These are phyloP conservation scores for Oxycera nigricornis DNA, from an alignment of 2,888 invertebrate species.

Conservation along the genomic window DNA sequence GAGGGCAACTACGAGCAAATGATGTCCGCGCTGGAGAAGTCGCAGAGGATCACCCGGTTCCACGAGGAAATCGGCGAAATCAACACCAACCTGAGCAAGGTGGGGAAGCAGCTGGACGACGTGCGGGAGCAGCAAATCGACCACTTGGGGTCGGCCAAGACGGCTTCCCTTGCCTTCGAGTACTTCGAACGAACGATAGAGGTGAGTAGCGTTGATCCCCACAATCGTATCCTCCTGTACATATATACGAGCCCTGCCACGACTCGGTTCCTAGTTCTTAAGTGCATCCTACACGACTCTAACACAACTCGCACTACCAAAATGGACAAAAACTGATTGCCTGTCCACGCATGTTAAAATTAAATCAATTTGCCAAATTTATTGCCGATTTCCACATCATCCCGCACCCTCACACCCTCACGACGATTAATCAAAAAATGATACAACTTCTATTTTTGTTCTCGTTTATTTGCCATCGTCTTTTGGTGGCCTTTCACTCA, in stretches of 20 bases:
- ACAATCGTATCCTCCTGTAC: background rate
- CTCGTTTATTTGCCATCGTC: background rate
- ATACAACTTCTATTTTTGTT: constrained; percentile 21
- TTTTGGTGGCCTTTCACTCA: background rate
- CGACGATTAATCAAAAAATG: constrained; percentile 9
- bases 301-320: background rate
- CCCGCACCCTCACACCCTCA: background rate
- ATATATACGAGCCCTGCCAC: background rate
- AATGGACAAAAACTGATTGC: too few species aligned
- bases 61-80: constrained; percentile 74
- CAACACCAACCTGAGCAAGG: constrained; percentile 73
- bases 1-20: constrained; percentile 69
- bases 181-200: constrained; percentile 80
- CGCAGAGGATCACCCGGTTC: constrained; percentile 74
- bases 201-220: constrained; percentile 62
- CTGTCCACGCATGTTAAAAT: constrained; percentile 22
- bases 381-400: constrained; percentile 19
- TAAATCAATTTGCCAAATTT: background rate
- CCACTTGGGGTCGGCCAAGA: constrained; percentile 73
- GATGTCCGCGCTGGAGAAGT: constrained; percentile 70
- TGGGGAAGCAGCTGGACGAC: constrained; percentile 69
- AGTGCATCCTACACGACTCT: background rate
- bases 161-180: constrained; percentile 74
- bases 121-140: constrained; percentile 75
- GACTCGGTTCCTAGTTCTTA: too few species aligned